phyloP scores from a whole-genome alignment of 2,888 invertebrate genomes.

The Arge pagana region DNA sequence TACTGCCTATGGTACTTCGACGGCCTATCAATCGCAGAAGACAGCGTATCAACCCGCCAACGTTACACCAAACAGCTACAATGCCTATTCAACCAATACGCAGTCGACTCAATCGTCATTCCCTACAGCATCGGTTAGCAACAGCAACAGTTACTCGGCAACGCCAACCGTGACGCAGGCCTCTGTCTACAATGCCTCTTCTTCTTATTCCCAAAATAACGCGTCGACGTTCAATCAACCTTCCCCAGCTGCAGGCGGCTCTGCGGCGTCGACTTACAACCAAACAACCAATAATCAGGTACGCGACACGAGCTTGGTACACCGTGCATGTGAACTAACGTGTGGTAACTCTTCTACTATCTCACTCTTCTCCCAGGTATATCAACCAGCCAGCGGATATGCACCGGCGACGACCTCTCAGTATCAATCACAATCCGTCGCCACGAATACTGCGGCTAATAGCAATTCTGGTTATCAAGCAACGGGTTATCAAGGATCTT shows the following conservation, averaged over 20 bases:
- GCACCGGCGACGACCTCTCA: constrained; percentile 52
- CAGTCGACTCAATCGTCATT: constrained; percentile 61
- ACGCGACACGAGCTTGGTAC: constrained; percentile 24
- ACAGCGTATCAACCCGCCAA: constrained; percentile 58
- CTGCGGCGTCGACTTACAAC: constrained; percentile 49
- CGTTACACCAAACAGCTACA: constrained; percentile 47
- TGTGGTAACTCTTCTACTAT: background rate
- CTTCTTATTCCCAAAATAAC: constrained; percentile 51
- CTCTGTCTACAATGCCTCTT: constrained; percentile 47
- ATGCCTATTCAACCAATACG: constrained; percentile 60
- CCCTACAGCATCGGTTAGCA: constrained; percentile 62
- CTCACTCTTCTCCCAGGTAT: constrained; percentile 39
- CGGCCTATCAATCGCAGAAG: constrained; percentile 52
- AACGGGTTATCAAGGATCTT: constrained; percentile 50
- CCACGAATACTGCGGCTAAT: constrained; percentile 47
- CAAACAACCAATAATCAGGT: constrained; percentile 53
- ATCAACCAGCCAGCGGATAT: constrained; percentile 50
- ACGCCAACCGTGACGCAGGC: constrained; percentile 48
- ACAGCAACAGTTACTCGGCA: constrained; percentile 54
- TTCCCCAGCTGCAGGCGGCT: constrained; percentile 47
- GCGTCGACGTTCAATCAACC: constrained; percentile 50
- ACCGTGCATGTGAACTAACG: background rate
- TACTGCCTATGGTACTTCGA: constrained; percentile 34
- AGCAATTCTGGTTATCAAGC: constrained; percentile 51
- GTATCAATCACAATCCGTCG: constrained; percentile 50